Base-by-base conservation (phyloP, 2,888 invertebrate genomes). In the Aphrophora alni region DNA sequence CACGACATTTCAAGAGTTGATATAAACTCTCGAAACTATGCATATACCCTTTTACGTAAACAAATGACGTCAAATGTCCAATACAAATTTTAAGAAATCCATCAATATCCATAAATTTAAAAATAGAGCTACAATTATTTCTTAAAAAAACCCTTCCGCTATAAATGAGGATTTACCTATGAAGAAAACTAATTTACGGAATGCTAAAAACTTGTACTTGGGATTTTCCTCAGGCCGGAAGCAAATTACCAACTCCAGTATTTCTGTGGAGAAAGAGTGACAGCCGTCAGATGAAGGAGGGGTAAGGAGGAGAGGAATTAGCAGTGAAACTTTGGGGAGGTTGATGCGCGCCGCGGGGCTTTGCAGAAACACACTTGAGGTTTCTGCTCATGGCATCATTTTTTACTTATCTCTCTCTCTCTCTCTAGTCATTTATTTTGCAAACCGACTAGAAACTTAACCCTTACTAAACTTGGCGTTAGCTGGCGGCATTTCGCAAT, bases 301-400 rank as follows among this genome's bases (percentile, higher is more conserved):
- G 73, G 70, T 24, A n/a, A n/a, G n/a, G n/a, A 44, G 70, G 38
- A n/a, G 75, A 33, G n/a, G 80, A 80, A 79, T 79, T 73, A 76
- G 76, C 24, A 74, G 69, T 8, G 28, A 25, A 68, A 74, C 33
- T 74, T 74, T 78, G 72, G 59, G 78, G 51, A 51, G 74, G 24
- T 28, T 74, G 74, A 59, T 51, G 14, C 68, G 78, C 74, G 14
- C 38, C 10, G 28, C 24, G n/a, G 44, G 72, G 38, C 38, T 27
- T 28, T 27, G 4, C 14, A 71, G 71, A 71, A 28, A 71, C 71
- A 69, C 68, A 59, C 70, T 27, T 70, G 44, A 51, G 44, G 78
- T 71, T 28, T 28, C 33, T n/a, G 78, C 74, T 78, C 59, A 44
- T 38, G 73, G 74, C 74, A 51, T 59, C 59, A 33, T 79, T 79